phyloP scores from a whole-genome alignment of 2,797 vertebrate species.

The Coilia nasus region DNA sequence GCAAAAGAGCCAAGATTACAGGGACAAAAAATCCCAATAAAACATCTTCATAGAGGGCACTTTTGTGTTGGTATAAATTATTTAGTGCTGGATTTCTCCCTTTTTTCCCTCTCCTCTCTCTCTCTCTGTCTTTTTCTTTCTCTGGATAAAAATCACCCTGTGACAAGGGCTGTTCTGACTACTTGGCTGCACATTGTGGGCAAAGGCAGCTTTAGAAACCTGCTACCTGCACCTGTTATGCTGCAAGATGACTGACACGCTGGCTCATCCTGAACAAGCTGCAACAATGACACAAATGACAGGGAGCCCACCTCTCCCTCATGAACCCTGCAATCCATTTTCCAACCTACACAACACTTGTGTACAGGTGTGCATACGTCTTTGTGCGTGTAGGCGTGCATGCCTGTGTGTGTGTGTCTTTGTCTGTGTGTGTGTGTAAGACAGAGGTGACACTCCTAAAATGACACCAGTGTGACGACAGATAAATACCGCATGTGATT shows the following conservation, averaged over 20 bases:
- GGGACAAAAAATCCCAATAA: conserved; percentile 39
- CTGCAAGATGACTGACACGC: conserved; percentile 12
- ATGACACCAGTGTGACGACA: background rate
- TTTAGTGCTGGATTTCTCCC: conserved; percentile 45
- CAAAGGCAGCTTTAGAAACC: background rate
- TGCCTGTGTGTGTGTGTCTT: background rate
- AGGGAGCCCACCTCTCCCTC: background rate
- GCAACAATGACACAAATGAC: background rate
- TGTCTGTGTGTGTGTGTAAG: background rate
- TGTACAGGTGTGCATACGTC: background rate
- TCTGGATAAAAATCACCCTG: conserved; percentile 9
- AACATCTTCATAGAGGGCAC: conserved; percentile 41
- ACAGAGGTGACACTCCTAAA: background rate
- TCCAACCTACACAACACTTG: background rate
- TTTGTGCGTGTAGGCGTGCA: background rate
- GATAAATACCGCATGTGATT: background rate
- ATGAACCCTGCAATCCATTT: too few species aligned
- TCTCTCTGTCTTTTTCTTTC: background rate
- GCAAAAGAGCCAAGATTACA: background rate
- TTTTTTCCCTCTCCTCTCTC: background rate
- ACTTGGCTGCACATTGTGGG: conserved; percentile 28
- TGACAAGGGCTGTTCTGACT: conserved; percentile 45
- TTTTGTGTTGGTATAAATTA: conserved; percentile 53
- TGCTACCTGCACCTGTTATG: conserved; percentile 31
- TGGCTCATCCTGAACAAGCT: background rate